These are phyloP conservation scores for Tanytarsus gracilentus DNA, from an alignment of 2,888 invertebrate genomes.

Conservation along the genomic window DNA sequence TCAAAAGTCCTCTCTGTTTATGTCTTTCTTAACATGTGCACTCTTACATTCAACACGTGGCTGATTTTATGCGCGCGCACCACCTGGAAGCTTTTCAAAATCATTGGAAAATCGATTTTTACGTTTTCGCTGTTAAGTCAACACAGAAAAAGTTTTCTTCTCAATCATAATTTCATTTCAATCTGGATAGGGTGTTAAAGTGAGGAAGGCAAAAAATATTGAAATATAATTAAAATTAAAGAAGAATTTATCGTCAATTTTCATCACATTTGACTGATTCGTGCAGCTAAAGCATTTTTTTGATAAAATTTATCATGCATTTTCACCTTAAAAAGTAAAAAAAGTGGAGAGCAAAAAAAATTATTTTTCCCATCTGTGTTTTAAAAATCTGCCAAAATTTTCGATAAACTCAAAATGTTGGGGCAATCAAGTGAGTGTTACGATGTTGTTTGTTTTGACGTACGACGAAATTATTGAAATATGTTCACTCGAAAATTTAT, in stretches of 20 bases:
- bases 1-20: too few species aligned
- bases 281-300: neutral
- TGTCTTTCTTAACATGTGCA: neutral
- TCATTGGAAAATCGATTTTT: constrained; percentile 24
- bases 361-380: constrained; percentile 2
- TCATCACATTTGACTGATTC: neutral
- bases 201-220: neutral
- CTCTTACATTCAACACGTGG: constrained; percentile 19
- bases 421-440: constrained; percentile 24
- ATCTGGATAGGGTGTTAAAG: constrained; percentile 4
- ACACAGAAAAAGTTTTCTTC: constrained; percentile 9
- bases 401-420: constrained; percentile 26
- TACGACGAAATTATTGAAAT: neutral
- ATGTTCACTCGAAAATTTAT: neutral
- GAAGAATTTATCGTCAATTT: neutral
- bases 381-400: constrained; percentile 10
- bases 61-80: constrained; percentile 7
- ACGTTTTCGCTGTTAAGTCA: constrained; percentile 4
- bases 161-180: constrained; percentile 9
- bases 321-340: neutral
- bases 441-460: neutral
- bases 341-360: neutral
- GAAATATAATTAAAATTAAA: neutral
- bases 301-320: neutral
- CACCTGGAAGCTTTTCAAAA: constrained; percentile 6